Evolutionary conservation across 2,888 invertebrate species (phyloP), one percentile per base, ranked within the genome.

Genomic region (Drosophila monieri): DNA sequence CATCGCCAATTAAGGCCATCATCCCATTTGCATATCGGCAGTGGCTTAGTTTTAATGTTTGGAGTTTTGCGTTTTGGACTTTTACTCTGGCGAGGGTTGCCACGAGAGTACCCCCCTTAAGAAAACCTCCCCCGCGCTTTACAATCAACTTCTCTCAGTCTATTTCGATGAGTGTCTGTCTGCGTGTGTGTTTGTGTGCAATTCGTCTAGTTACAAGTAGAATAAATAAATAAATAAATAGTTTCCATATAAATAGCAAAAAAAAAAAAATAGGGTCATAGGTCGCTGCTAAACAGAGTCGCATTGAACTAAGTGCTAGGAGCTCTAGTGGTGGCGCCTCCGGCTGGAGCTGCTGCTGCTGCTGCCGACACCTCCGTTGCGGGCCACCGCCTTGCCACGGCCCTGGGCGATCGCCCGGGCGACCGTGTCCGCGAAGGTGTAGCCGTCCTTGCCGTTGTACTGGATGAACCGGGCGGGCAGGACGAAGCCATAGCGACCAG

Each of bases 401-500:
- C 74, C 80, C 35, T 83, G 84, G 53, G 90, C 90, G 23, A 92
- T 92, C 41, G 93, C 93, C 73, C 92, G 91, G 60, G 94, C 93
- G 48, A 96, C 91, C 1, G 94, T 94, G 78, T 94, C 93, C 6
- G 96, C 92, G 10, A 95, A 96, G 4, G 95, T 95, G 61, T 95
- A 92, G 5, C 95, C 95, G 90, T 97, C 97, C 78, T 93, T 93
- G 18, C 95, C 96, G 1, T 96, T 95, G 1, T 94, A 94, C 77
- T 94, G 93, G 69, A 98, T 98, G 83, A 94, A 94, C 21, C 92
- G 92, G 0, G 96, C 95, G 0, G 98, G 98, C 54, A 98, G 91
- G n/a, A 97, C 92, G 89, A 98, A 98, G 2, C 98, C 98, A 89
- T 95, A 94, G 59, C 94, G 93, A 0, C 97, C 97, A 0, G 94